Percentiles rank a stretch among this genome's conserved stretches.
Evolutionary conservation across 2,113 vertebrate species (phyloP).

Genomic region (Alligator mississippiensis): DNA sequence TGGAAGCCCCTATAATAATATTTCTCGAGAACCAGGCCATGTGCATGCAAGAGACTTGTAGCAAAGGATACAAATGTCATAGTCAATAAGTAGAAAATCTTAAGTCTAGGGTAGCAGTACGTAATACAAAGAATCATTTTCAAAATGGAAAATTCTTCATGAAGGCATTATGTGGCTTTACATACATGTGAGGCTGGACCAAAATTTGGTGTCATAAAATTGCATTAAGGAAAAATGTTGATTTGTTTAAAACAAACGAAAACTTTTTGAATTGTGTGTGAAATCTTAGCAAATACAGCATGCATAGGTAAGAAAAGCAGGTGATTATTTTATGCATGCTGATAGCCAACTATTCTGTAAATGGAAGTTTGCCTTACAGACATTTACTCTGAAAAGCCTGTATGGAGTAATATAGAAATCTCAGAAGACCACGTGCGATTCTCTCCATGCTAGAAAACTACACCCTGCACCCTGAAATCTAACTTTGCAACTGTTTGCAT

Average conservation of each 20-base stretch:
- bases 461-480: too few relatives aligned
- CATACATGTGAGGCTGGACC: background rate
- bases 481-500: too few relatives aligned
- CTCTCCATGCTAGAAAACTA: too few relatives aligned
- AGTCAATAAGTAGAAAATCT: background rate
- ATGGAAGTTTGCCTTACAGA: too few relatives aligned
- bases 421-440: too few relatives aligned
- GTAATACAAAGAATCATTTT: background rate
- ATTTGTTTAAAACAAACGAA: background rate
- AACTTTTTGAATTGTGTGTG: background rate
- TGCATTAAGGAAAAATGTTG: background rate
- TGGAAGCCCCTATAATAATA: conserved; percentile 32
- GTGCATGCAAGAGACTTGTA: conserved; percentile 32
- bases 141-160: background rate
- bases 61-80: conserved; percentile 46
- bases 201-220: background rate
- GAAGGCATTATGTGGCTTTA: background rate
- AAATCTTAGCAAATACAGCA: background rate
- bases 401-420: too few relatives aligned
- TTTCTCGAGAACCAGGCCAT: conserved; percentile 43
- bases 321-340: too few relatives aligned
- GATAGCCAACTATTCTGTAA: too few relatives aligned
- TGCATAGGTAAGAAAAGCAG: too few relatives aligned
- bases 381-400: too few relatives aligned
- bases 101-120: background rate